Base-by-base conservation (phyloP, 2,888 invertebrate genomes). In the Anaspis maculata region DNA sequence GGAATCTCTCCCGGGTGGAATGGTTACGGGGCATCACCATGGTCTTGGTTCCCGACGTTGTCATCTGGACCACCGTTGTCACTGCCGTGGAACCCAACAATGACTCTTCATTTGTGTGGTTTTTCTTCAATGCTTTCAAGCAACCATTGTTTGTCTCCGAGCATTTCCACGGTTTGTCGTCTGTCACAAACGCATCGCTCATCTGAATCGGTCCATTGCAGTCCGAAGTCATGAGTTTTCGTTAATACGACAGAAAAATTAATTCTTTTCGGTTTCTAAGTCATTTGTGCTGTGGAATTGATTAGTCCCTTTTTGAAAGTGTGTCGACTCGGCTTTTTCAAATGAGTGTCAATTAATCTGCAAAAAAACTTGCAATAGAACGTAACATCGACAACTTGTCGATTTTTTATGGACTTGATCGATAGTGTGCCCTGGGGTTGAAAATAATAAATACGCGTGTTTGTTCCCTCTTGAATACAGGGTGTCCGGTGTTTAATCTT, bases 21-120 rank as follows among this genome's bases (percentile, higher is more conserved):
- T 48, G 44, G 44, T 34, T 48, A 30, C 47, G 42, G 3, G 57
- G 57, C 31, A 59, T 45, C 21, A 64, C 57, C 50, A 56, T 56
- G 7, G 64, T 64, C 45, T 57, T 59, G 14, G 62, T 56, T 30
- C 61, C 59, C 37, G 50, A 49, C 25, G 56, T 54, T 28, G 61
- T 51, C 30, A 64, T 57, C 46, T 63, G 62, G n/a, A 65, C 61
- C 10, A 62, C 56, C 3, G 61, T 58, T 7, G 55, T 44, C 11
- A 56, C 53, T 4, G 51, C 44, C 10, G 37, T 43, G 7, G 48
- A 33, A 24, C 45, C 47, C 15, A 54, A 39, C 13, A 56, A 44
- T 2, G 52, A 42, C 11, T 52, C 54, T 25, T 44, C 49, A n/a
- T n/a, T n/a, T n/a, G n/a, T n/a, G 21, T 42, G 34, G 26, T 47